These are phyloP conservation scores for Scomberomorus guttatus DNA, from an alignment of 2,797 vertebrate genomes.

Conservation along the genomic window DNA sequence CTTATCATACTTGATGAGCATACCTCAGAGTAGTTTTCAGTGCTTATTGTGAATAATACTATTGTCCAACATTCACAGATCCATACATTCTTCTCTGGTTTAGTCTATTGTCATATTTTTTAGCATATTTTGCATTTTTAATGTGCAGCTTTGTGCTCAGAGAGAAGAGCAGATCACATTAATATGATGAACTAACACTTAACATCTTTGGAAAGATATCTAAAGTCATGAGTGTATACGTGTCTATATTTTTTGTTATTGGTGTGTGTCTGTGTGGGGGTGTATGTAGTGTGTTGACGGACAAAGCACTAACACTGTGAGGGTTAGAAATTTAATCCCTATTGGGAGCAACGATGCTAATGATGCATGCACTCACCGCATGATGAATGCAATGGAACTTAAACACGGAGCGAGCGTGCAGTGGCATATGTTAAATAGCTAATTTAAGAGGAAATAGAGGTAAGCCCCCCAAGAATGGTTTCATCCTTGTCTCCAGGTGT, in stretches of 20 bases:
- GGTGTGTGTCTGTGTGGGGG: conserved; percentile 1
- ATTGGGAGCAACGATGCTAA: conserved; percentile 51
- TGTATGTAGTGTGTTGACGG: conserved; percentile 37
- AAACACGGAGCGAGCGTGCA: conserved; percentile 27
- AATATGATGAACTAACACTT: conserved; percentile 26
- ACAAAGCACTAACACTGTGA: conserved; percentile 46
- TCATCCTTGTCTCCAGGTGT: conserved; percentile 63
- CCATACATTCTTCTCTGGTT: not conserved
- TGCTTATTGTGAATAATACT: conserved; percentile 19
- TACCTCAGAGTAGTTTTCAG: not conserved
- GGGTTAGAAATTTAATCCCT: conserved; percentile 62
- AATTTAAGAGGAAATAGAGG: conserved; percentile 59
- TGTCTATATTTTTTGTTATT: conserved; percentile 23
- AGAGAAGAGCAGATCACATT: conserved; percentile 30
- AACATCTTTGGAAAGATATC: conserved; percentile 27
- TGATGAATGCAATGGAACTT: conserved; percentile 62
- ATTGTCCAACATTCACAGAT: conserved; percentile 39
- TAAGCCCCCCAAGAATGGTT: conserved; percentile 49
- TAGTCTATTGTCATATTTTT: conserved; percentile 8
- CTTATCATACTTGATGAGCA: not conserved
- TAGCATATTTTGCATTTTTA: conserved; percentile 19
- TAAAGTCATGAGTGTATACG: conserved; percentile 19
- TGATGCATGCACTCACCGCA: conserved; percentile 51
- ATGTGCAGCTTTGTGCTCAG: conserved; percentile 18
- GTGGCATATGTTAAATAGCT: conserved; percentile 61